phyloP scores from a whole-genome alignment of 2,797 vertebrate species.

The Myiotriccus ornatus region DNA sequence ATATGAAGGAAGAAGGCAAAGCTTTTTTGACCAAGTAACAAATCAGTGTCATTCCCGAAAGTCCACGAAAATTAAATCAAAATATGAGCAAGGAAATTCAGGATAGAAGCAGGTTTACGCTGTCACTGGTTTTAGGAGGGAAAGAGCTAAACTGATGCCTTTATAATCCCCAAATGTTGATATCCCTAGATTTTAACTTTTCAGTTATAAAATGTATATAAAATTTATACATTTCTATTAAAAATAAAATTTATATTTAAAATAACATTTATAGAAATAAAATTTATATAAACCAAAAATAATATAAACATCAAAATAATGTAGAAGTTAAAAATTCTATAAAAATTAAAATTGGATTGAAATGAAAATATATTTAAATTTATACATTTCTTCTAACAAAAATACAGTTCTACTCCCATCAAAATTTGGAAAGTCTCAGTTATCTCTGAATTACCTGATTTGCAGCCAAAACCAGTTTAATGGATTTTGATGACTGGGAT shows the following conservation, averaged over 20 bases:
- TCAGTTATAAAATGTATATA: background rate
- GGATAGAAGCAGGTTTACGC: background rate
- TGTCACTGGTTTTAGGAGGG: background rate
- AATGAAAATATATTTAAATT: background rate
- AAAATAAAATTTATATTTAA: background rate
- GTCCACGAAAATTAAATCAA: background rate
- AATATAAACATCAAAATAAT: background rate
- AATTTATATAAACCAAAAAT: background rate
- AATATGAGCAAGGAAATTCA: background rate
- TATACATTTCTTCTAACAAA: background rate
- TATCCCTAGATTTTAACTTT: background rate
- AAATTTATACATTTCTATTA: background rate
- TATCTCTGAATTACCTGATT: background rate
- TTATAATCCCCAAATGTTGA: background rate
- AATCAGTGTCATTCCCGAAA: background rate
- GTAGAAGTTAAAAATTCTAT: background rate
- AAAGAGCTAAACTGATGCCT: background rate
- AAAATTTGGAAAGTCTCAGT: background rate
- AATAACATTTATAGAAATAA: background rate
- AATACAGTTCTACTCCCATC: background rate
- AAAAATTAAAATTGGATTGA: background rate
- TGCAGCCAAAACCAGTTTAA: background rate
- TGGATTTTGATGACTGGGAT: background rate
- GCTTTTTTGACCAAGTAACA: background rate
- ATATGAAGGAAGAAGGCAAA: background rate